Base-by-base conservation (phyloP, 2,113 vertebrate species). In the Cephalopholis sonnerati region DNA sequence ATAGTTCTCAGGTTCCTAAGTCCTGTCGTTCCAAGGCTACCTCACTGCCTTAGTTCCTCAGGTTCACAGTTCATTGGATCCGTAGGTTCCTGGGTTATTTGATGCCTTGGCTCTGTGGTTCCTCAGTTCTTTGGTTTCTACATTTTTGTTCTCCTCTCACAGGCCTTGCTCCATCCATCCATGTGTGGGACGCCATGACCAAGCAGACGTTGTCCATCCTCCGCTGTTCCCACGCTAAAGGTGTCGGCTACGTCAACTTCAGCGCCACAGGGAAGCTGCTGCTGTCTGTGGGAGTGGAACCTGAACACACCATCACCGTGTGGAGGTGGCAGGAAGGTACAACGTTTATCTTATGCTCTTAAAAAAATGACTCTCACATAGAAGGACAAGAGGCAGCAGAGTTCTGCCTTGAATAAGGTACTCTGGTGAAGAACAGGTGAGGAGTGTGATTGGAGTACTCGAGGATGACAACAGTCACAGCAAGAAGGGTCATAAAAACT, bases 251-350 rank as follows among this genome's bases (percentile, higher is more conserved):
- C 0, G 83, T 99, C 25, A 98, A 97, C 94, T 99, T 99, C 93
- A 99, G 98, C 0, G 98, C 98, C 5, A 99, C 98, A 0, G 98
- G 98, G 3, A 99, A 98, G 77, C 96, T 99, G 20, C 96, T 99
- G 83, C 96, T 99, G 46, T 99, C 98, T 0, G 97, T 99, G 41
- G 98, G 98, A 13, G 97, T 97, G 29, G 98, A 99, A 83, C 97
- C 97, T 0, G 97, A 99, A 39, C 97, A 99, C 81, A 98, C 97
- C 59, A 97, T 99, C 95, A 98, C 97, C 0, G 96, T 99, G 63
- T 99, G 98, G 98, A 94, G 98, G 73, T 99, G 98, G 98, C 98
- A 99, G 54, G 98, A 99, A 97, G 98, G 98, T 99, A 93, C 17
- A 36, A 1, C 2, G 1, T 46, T 63, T 61, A 18, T 48, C 5